These are phyloP conservation scores for Ptychobarbus kaznakovi DNA, from an alignment of 2,797 vertebrate species.

Conservation along the genomic window DNA sequence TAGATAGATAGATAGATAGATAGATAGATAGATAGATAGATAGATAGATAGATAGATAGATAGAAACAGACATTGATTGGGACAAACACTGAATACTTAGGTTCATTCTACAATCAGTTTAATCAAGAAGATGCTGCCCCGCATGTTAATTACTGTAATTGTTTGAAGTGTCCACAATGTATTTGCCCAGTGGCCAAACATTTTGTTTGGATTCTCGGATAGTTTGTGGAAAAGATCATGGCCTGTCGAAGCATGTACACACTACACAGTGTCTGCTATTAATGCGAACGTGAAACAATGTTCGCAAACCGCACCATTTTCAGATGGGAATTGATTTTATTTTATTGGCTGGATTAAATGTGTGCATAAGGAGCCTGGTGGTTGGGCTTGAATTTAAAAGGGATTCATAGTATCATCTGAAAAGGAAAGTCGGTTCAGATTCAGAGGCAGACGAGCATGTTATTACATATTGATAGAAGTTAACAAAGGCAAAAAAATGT, in stretches of 20 bases:
- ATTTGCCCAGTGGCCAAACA: constrained; percentile 21
- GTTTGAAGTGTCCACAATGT: constrained; percentile 31
- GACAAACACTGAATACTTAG: constrained; percentile 3
- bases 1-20: neutral
- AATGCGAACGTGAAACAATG: neutral
- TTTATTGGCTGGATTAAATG: constrained; percentile 17
- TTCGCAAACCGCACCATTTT: neutral
- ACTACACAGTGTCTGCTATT: constrained; percentile 4
- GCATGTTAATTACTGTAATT: constrained; percentile 36
- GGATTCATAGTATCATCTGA: neutral
- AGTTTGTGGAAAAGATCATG: constrained; percentile 15
- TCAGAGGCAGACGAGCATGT: constrained; percentile 8
- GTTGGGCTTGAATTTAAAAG: neutral
- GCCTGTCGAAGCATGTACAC: neutral
- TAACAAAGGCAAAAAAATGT: neutral
- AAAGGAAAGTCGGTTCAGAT: neutral
- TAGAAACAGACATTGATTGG: neutral
- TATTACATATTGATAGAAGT: constrained; percentile 10
- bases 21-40: neutral
- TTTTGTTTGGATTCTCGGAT: constrained; percentile 31
- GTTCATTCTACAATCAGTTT: constrained; percentile 27
- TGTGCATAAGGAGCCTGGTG: neutral
- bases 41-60: neutral
- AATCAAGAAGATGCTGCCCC: constrained; percentile 19
- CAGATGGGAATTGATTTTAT: neutral